phyloP scores from a whole-genome alignment of 2,113 vertebrate genomes.

The Spheniscus mendiculus region DNA sequence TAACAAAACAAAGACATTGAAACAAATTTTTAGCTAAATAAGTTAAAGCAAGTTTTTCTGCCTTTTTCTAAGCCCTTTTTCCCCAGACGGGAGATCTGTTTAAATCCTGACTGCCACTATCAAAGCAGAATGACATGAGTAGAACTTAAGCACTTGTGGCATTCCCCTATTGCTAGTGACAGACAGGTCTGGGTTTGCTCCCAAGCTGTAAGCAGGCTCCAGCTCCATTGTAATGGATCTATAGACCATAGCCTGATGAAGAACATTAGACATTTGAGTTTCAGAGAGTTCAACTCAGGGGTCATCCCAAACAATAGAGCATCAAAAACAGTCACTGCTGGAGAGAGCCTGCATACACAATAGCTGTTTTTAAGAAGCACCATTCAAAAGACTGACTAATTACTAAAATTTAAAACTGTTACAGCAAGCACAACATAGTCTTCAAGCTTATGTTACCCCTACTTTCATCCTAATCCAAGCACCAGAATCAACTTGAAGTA shows the following conservation, averaged over 20 bases:
- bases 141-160: slow-evolving; percentile 2
- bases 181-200: slow-evolving; percentile 48
- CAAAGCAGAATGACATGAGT: slow-evolving; percentile 18
- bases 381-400: slow-evolving; percentile 55
- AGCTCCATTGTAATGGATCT: slow-evolving; percentile 56
- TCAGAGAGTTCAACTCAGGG: slow-evolving; percentile 55
- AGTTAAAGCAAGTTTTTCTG: background rate
- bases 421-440: slow-evolving; percentile 32
- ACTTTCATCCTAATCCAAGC: background rate
- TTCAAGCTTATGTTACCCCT: background rate
- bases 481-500: background rate
- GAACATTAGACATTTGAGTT: slow-evolving; percentile 65
- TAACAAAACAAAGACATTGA: background rate
- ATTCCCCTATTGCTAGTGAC: slow-evolving; percentile 16
- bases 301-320: slow-evolving; percentile 60
- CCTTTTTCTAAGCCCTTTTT: background rate
- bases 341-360: slow-evolving; percentile 56
- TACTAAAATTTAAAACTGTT: slow-evolving; percentile 66
- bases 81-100: background rate
- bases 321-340: slow-evolving; percentile 69
- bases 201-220: slow-evolving; percentile 49
- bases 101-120: background rate
- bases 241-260: slow-evolving; percentile 63
- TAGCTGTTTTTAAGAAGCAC: slow-evolving; percentile 55
- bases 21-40: background rate